Evolutionary conservation across 1,140 invertebrate genomes (phyloP).

Genomic region (Kradibia gibbosae): DNA sequence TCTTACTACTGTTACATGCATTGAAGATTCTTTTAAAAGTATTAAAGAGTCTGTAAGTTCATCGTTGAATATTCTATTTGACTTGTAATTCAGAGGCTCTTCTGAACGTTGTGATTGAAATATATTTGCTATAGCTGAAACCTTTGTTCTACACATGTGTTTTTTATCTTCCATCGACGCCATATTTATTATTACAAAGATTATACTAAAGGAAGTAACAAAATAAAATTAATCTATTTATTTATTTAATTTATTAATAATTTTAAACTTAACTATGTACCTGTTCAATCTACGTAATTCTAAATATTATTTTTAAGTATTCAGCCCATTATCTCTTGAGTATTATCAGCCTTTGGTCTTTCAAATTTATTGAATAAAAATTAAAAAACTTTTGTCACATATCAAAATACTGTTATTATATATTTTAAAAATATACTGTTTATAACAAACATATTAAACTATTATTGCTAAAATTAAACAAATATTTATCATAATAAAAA

Average conservation of each 20-base stretch:
- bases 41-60: slow-evolving; percentile 67
- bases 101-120: slow-evolving; percentile 81
- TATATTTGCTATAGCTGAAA: slow-evolving; percentile 91
- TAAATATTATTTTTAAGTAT: slow-evolving; percentile 1
- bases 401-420: too few species aligned
- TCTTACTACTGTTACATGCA: slow-evolving; percentile 82
- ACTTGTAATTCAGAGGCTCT: slow-evolving; percentile 68
- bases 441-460: too few species aligned
- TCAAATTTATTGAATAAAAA: too few species aligned
- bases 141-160: slow-evolving; percentile 82
- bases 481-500: too few species aligned
- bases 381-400: too few species aligned
- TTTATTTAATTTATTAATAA: neutral
- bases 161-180: slow-evolving; percentile 81
- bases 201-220: neutral
- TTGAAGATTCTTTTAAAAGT: slow-evolving; percentile 70
- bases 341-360: too few species aligned
- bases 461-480: too few species aligned
- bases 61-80: slow-evolving; percentile 64
- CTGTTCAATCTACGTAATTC: neutral
- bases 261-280: neutral
- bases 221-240: slow-evolving; percentile 5
- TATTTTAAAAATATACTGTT: too few species aligned
- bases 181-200: slow-evolving; percentile 55
- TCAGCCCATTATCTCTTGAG: slow-evolving; percentile 56